Evolutionary conservation across 2,797 vertebrate genomes (phyloP).

Genomic region (Scomberomorus guttatus): DNA sequence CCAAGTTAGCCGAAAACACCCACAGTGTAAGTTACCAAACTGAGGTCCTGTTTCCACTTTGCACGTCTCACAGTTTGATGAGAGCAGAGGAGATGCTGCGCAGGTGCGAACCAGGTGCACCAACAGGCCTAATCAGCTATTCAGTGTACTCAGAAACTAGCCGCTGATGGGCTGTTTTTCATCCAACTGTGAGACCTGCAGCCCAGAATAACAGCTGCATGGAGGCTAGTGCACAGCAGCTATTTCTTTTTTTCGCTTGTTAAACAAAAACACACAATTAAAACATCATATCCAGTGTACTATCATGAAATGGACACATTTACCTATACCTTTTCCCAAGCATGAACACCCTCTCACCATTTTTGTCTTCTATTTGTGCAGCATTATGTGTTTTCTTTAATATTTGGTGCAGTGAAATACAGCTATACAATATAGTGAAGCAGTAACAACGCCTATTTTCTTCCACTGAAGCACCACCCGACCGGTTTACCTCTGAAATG

Average conservation of each 20-base stretch:
- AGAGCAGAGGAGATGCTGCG: conserved; percentile 41
- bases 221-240: not conserved
- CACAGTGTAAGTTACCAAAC: conserved; percentile 87
- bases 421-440: conserved; percentile 4
- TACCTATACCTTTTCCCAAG: not conserved
- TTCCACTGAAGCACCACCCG: conserved; percentile 10
- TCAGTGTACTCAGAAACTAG: conserved; percentile 7
- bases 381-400: not conserved
- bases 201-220: not conserved
- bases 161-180: conserved; percentile 25
- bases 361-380: not conserved
- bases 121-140: conserved; percentile 54
- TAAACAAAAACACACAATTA: not conserved
- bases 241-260: not conserved
- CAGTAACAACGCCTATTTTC: conserved; percentile 15
- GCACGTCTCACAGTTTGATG: conserved; percentile 41
- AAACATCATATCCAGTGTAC: not conserved
- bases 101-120: conserved; percentile 73
- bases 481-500: conserved; percentile 33
- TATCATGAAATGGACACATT: not conserved
- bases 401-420: conserved; percentile 38
- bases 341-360: not conserved
- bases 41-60: conserved; percentile 61
- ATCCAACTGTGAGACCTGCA: not conserved
- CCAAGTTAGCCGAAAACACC: conserved; percentile 89